These are phyloP conservation scores for Tyrannus savana DNA, from an alignment of 2,113 vertebrate genomes.

Conservation along the genomic window DNA sequence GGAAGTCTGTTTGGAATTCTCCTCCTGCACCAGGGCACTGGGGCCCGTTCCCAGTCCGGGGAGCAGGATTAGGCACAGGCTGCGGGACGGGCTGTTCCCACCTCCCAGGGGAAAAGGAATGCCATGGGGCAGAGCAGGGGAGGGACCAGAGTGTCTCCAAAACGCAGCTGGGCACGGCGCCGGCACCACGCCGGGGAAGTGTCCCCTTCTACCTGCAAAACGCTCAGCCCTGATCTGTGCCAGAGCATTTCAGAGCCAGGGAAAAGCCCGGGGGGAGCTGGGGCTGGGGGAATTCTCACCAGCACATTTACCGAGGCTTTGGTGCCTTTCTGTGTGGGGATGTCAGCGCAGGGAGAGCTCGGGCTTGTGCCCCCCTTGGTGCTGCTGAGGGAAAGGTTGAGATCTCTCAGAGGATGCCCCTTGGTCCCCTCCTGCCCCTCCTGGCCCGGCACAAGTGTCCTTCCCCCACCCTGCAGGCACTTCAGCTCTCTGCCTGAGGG, in stretches of 20 bases:
- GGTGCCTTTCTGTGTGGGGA: neutral
- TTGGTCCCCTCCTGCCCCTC: neutral
- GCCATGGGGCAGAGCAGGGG: neutral
- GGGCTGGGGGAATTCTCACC: neutral
- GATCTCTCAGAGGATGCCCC: neutral
- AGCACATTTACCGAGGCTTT: neutral
- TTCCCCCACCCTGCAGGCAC: neutral
- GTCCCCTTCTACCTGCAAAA: neutral
- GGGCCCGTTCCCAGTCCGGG: neutral
- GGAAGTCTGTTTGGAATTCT: neutral
- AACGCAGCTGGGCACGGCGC: neutral
- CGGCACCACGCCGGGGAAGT: neutral
- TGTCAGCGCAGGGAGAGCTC: neutral
- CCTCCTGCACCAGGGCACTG: neutral
- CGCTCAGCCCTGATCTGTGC: neutral
- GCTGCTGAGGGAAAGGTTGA: neutral
- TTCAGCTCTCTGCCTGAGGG: neutral
- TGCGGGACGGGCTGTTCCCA: neutral
- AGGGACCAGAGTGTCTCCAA: neutral
- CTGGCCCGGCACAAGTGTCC: neutral
- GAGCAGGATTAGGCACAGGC: neutral
- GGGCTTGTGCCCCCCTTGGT: neutral
- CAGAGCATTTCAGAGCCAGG: neutral
- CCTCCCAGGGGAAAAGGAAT: neutral
- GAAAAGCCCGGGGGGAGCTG: rapidly evolving